These are phyloP conservation scores for Geothlypis trichas DNA, from an alignment of 2,113 vertebrate genomes.

Conservation along the genomic window DNA sequence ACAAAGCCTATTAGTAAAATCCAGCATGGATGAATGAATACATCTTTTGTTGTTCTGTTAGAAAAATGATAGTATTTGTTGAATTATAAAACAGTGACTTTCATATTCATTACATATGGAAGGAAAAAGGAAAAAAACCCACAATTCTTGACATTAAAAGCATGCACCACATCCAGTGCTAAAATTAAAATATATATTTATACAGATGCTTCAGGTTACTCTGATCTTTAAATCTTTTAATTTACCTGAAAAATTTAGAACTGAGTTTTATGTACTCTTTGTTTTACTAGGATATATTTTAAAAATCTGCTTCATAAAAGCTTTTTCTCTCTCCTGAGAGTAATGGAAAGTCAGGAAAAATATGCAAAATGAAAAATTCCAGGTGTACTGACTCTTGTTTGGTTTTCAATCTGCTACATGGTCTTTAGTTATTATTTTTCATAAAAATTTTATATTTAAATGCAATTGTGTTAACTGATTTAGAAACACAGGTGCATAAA, in stretches of 20 bases:
- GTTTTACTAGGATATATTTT: background rate
- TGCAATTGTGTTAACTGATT: background rate
- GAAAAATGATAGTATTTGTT: background rate
- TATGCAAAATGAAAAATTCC: rapidly evolving
- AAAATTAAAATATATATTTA: background rate
- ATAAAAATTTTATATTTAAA: background rate
- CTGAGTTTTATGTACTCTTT: background rate
- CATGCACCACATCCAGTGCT: background rate
- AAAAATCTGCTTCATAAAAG: background rate
- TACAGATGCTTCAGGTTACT: background rate
- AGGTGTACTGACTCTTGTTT: background rate
- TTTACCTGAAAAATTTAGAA: background rate
- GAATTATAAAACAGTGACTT: background rate
- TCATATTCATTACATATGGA: background rate
- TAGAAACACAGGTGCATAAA: background rate
- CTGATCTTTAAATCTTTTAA: background rate
- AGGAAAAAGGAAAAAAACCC: background rate
- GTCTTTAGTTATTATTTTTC: background rate
- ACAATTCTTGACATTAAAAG: background rate
- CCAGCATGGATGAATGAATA: background rate
- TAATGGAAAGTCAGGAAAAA: background rate
- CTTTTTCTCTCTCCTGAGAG: background rate
- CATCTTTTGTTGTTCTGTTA: background rate
- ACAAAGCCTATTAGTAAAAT: background rate
- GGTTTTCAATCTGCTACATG: background rate